phyloP scores from a whole-genome alignment of 2,888 invertebrate species.

The Cremastobaeus sp. region DNA sequence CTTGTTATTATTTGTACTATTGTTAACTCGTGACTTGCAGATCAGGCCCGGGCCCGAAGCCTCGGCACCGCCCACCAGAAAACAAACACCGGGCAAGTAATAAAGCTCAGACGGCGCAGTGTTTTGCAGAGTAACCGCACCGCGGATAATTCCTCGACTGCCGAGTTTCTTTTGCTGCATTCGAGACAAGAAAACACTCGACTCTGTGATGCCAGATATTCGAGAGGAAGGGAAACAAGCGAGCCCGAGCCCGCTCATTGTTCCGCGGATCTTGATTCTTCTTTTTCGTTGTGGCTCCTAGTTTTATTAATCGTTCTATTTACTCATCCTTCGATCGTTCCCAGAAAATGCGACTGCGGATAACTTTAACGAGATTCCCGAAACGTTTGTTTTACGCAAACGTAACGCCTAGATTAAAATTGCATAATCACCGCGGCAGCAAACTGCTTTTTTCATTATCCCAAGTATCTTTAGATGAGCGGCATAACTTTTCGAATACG shows the following conservation, averaged over 20 bases:
- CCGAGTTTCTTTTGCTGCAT: constrained; percentile 34
- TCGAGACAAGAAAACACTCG: constrained; percentile 56
- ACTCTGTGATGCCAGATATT: constrained; percentile 51
- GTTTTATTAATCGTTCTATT: constrained; percentile 43
- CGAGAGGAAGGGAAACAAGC: constrained; percentile 63
- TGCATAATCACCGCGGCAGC: constrained; percentile 36
- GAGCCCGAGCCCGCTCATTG: constrained; percentile 16
- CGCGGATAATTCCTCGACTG: constrained; percentile 51
- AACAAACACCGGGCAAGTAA: constrained; percentile 70
- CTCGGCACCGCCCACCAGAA: constrained; percentile 72
- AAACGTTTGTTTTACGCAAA: constrained; percentile 17
- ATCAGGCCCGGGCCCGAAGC: constrained; percentile 66
- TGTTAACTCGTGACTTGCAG: constrained; percentile 78
- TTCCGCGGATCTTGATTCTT: constrained; percentile 14
- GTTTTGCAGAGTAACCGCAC: constrained; percentile 50
- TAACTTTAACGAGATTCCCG: constrained; percentile 41
- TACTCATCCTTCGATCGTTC: constrained; percentile 37
- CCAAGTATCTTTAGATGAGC: constrained; percentile 20
- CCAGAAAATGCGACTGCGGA: constrained; percentile 25
- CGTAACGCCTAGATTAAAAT: constrained; percentile 24
- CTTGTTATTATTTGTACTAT: constrained; percentile 78
- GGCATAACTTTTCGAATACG: constrained; percentile 46
- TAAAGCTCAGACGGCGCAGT: constrained; percentile 34
- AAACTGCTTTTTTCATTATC: constrained; percentile 52
- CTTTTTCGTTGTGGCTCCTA: constrained; percentile 4